Conservation (phyloP, 1,140 invertebrate genomes). For the Steinernema feltiae region DNA sequence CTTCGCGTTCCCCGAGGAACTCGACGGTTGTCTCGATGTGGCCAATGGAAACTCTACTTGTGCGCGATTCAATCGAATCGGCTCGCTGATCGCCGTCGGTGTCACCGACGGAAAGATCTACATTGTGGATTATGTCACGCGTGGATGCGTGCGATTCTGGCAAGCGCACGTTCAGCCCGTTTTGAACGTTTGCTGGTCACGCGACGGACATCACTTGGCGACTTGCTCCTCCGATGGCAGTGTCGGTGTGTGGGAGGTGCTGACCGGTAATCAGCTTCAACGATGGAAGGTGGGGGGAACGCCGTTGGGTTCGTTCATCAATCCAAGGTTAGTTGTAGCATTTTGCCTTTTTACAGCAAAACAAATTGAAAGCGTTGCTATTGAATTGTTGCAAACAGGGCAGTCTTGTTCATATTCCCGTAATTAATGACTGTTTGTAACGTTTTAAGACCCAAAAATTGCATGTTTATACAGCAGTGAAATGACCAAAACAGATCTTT, state of each 20-base stretch:
- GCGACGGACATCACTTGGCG: conserved; percentile 76
- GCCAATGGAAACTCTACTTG: conserved; percentile 9
- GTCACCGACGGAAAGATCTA: conserved; percentile 97
- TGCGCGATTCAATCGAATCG: conserved; percentile 88
- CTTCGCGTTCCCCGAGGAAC: background rate
- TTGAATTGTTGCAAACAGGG: no score
- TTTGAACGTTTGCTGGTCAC: conserved; percentile 91
- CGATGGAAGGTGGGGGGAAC: conserved; percentile 79
- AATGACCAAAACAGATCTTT: no score
- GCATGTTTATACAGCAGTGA: no score
- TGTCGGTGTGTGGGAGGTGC: conserved; percentile 90
- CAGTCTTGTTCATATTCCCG: no score
- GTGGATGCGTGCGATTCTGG: conserved; percentile 92
- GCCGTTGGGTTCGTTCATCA: conserved; percentile 65
- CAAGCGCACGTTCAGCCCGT: conserved; percentile 96
- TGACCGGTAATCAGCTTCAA: conserved; percentile 84
- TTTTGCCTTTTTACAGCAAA: background rate
- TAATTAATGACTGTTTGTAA: no score
- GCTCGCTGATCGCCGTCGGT: conserved; percentile 90
- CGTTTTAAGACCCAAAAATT: no score
- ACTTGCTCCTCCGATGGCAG: conserved; percentile 95
- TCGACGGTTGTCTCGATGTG: background rate
- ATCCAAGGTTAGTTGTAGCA: conserved; percentile 25
- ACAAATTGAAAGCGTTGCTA: no score
- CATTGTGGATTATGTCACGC: conserved; percentile 93